These are phyloP conservation scores for Nerophis lumbriciformis DNA, from an alignment of 2,113 vertebrate species.

Conservation along the genomic window DNA sequence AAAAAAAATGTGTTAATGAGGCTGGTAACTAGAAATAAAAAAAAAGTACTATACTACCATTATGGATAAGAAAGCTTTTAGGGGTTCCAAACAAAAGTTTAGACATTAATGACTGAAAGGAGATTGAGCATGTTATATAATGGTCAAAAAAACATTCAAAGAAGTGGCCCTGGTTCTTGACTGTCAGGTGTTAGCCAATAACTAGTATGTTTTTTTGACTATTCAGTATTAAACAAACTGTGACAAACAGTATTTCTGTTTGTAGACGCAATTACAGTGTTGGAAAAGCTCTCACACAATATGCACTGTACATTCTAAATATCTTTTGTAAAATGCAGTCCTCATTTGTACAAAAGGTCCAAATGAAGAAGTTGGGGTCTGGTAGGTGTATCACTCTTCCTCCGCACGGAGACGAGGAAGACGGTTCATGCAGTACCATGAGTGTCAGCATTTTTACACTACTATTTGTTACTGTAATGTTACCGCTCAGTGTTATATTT, in stretches of 20 bases:
- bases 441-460: not conserved
- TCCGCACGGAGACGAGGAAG: not conserved
- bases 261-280: conserved; percentile 7
- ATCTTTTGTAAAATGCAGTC: conserved; percentile 33
- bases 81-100: not conserved
- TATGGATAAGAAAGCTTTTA: not conserved
- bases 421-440: conserved; percentile 21
- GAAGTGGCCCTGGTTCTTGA: not conserved
- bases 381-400: conserved; percentile 2
- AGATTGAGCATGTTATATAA: too few relatives aligned
- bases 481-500: not conserved
- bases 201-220: conserved; percentile 10
- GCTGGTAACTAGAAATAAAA: not conserved
- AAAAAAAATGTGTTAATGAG: not conserved
- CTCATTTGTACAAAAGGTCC: conserved; percentile 19
- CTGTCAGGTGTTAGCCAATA: conserved; percentile 3
- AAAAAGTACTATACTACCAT: too few relatives aligned
- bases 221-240: conserved; percentile 35
- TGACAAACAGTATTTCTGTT: conserved; percentile 11
- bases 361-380: conserved; percentile 18
- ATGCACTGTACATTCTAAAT: conserved; percentile 42
- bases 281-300: conserved; percentile 25
- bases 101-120: not conserved
- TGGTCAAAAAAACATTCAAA: too few relatives aligned
- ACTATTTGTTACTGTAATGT: conserved; percentile 9